These are phyloP conservation scores for Aplysina aerophoba DNA, from an alignment of 37 sponge, comb jelly and placozoan genomes.

Conservation along the genomic window DNA sequence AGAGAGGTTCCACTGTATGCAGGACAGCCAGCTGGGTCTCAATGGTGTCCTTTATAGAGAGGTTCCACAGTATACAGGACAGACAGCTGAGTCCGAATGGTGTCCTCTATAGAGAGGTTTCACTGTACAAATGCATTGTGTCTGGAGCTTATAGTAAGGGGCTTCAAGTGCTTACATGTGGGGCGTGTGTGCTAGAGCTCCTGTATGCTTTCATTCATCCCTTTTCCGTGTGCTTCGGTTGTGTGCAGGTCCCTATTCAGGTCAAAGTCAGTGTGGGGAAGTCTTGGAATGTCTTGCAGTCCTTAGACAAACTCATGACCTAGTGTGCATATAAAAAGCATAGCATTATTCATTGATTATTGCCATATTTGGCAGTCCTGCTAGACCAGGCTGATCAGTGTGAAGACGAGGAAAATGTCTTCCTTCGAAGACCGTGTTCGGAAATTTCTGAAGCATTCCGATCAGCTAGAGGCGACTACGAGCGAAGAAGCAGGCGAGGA, in stretches of 20 bases:
- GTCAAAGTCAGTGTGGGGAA: conserved; percentile 54
- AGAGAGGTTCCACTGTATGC: not conserved
- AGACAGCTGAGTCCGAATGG: too few relatives aligned
- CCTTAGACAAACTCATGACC: not conserved
- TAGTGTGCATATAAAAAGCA: not conserved
- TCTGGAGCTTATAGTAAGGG: too few relatives aligned
- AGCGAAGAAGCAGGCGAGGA: conserved; percentile 53
- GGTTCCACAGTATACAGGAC: too few relatives aligned
- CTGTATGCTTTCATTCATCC: too few relatives aligned
- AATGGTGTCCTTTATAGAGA: too few relatives aligned
- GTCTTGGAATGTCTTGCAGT: conserved; percentile 42
- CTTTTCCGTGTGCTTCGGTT: too few relatives aligned
- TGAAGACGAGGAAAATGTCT: not conserved
- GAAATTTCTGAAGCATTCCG: conserved; percentile 47
- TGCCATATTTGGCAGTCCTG: not conserved
- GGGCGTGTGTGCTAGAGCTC: too few relatives aligned
- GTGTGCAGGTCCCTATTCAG: conserved; percentile 57
- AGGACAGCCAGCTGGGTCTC: not conserved
- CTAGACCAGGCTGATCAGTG: too few relatives aligned
- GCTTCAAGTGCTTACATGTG: too few relatives aligned
- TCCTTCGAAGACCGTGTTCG: conserved; percentile 45
- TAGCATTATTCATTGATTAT: not conserved
- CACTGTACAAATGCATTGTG: too few relatives aligned
- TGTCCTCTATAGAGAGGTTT: too few relatives aligned
- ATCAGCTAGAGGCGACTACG: conserved; percentile 14